Percentiles rank a stretch among this genome's conserved stretches.
Conservation (phyloP, 2,113 vertebrate species). For the Lophochroa leadbeateri region DNA sequence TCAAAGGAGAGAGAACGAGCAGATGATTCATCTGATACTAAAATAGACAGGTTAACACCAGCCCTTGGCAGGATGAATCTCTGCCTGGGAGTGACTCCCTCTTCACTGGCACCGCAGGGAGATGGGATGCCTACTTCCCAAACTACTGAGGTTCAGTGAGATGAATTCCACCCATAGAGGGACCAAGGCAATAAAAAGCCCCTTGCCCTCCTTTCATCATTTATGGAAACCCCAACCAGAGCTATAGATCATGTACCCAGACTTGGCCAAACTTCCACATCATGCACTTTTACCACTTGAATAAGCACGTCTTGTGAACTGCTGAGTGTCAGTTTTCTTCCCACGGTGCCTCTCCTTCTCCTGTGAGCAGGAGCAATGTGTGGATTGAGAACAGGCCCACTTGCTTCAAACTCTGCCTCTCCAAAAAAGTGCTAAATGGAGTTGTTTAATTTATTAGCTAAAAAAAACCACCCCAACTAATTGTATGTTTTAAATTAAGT, state of each 20-base stretch:
- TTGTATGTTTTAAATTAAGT: not conserved
- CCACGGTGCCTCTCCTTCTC: not conserved
- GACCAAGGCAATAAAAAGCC: not conserved
- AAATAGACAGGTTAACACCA: not conserved
- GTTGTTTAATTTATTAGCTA: not conserved
- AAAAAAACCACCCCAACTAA: not conserved
- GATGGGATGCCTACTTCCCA: not conserved
- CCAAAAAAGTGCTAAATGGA: not conserved
- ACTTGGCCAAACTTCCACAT: not conserved
- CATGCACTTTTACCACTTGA: not conserved
- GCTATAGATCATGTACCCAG: not conserved
- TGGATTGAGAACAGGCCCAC: not conserved
- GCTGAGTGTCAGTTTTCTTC: not conserved
- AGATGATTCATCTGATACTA: not conserved
- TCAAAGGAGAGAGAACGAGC: not conserved
- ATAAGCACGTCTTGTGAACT: not conserved
- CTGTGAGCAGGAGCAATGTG: not conserved
- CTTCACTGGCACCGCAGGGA: not conserved
- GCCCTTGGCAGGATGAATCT: not conserved
- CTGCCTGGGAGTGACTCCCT: not conserved
- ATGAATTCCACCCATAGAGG: not conserved
- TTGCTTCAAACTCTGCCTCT: not conserved
- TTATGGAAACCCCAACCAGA: not conserved
- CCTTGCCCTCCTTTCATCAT: not conserved
- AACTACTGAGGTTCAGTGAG: not conserved